Conservation (phyloP, 2,797 vertebrate genomes). For the Aldrovandia affinis region DNA sequence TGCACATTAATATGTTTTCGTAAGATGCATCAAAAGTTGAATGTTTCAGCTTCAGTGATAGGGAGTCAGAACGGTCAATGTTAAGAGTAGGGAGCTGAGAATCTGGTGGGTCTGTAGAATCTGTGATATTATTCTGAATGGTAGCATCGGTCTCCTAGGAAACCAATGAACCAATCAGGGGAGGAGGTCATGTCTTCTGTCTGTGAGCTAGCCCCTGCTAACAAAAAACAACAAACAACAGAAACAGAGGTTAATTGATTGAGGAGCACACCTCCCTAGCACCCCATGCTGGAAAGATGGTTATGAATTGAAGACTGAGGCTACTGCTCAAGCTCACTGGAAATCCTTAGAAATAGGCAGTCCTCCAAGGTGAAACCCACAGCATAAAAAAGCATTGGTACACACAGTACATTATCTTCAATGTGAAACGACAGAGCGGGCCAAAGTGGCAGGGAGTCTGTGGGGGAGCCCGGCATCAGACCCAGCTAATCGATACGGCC, state of each 20-base stretch:
- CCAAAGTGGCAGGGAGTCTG: neutral
- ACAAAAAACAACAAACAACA: slow-evolving; percentile 12
- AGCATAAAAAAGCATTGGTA: neutral
- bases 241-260: neutral
- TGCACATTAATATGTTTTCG: too few species aligned
- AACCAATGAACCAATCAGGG: neutral
- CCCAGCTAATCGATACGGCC: neutral
- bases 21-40: too few species aligned
- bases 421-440: neutral
- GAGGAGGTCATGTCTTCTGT: neutral
- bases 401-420: neutral
- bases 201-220: neutral
- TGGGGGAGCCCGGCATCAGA: neutral
- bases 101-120: too few species aligned
- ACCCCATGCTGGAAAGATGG: neutral
- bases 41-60: too few species aligned
- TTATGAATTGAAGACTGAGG: neutral
- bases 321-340: neutral
- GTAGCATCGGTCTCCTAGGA: neutral
- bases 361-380: neutral
- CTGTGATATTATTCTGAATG: neutral
- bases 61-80: too few species aligned
- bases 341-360: neutral
- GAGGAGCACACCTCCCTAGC: neutral
- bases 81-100: too few species aligned